These are phyloP conservation scores for Chamaetylas fuelleborni DNA, from an alignment of 2,113 vertebrate species.

Conservation along the genomic window DNA sequence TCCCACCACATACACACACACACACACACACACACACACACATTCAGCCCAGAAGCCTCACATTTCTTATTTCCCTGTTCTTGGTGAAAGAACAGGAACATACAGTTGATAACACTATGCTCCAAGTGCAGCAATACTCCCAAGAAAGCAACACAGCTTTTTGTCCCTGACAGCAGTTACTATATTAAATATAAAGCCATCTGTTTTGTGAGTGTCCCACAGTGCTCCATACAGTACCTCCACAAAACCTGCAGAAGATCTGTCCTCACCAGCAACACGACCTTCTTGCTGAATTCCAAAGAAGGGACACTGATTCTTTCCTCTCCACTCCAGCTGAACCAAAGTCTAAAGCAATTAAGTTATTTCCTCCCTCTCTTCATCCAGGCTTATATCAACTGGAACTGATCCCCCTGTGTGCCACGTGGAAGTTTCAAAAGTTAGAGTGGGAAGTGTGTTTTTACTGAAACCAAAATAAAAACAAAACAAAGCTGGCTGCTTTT, in stretches of 20 bases:
- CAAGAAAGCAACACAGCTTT: not conserved
- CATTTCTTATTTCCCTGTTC: not conserved
- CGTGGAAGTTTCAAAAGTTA: constrained; percentile 55
- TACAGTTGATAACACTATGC: not conserved
- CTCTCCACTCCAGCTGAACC: constrained; percentile 34
- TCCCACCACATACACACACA: not conserved
- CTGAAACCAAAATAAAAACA: constrained; percentile 26
- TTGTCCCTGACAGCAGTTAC: not conserved
- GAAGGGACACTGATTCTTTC: not conserved
- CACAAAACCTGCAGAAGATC: not conserved
- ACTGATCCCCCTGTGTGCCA: constrained; percentile 62
- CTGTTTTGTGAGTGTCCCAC: not conserved
- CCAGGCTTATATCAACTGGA: constrained; percentile 69
- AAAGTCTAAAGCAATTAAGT: constrained; percentile 44
- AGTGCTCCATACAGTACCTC: not conserved
- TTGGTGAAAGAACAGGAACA: not conserved
- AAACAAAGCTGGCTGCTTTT: constrained; percentile 24
- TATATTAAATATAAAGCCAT: constrained; percentile 3
- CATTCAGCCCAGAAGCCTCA: not conserved
- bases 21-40: rapidly evolving
- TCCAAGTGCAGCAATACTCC: not conserved
- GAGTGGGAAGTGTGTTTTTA: constrained; percentile 5
- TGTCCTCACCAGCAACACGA: not conserved
- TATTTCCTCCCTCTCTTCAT: constrained; percentile 56
- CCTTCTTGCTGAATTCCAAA: not conserved